A percentile compares a stretch with the other conserved stretches of the same genome.
These are phyloP conservation scores for Aplysia californica DNA, from an alignment of 1,140 invertebrate genomes.

Conservation along the genomic window DNA sequence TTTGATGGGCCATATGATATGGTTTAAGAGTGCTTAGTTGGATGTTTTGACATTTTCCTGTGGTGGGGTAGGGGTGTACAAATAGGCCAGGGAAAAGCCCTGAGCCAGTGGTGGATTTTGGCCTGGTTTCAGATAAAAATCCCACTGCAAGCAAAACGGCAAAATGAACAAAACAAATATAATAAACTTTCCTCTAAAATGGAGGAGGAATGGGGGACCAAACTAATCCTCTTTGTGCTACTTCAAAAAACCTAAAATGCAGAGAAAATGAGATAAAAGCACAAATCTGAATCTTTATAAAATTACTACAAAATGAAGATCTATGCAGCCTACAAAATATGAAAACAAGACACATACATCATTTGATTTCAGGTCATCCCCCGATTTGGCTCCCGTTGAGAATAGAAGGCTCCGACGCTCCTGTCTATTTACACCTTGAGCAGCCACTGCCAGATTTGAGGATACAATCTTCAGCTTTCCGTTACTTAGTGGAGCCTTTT, in stretches of 20 bases:
- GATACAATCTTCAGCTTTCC: constrained; percentile 7
- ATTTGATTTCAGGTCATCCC: not conserved
- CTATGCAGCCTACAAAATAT: not conserved
- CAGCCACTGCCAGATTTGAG: constrained; percentile 27
- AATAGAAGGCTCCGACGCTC: constrained; percentile 18
- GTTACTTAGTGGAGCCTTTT: constrained; percentile 1
- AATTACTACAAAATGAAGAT: not conserved
- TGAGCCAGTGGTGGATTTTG: too few relatives aligned
- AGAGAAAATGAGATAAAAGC: not conserved
- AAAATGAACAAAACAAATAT: too few relatives aligned
- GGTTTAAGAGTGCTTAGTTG: too few relatives aligned
- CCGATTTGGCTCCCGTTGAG: not conserved
- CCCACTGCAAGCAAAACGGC: too few relatives aligned
- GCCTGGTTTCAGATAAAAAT: too few relatives aligned
- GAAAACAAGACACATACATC: not conserved
- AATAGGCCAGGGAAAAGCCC: too few relatives aligned
- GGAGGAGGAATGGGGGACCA: too few relatives aligned
- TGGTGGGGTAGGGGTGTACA: too few relatives aligned
- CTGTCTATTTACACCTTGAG: not conserved
- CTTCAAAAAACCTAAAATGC: not conserved
- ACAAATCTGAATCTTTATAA: not conserved
- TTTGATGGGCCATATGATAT: too few relatives aligned
- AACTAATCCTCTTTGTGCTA: too few relatives aligned
- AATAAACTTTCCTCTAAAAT: too few relatives aligned
- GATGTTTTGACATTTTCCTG: too few relatives aligned